Evolutionary conservation across 2,888 invertebrate species (phyloP), one percentile per base, ranked within the genome.

Genomic region (Rhagium mordax): DNA sequence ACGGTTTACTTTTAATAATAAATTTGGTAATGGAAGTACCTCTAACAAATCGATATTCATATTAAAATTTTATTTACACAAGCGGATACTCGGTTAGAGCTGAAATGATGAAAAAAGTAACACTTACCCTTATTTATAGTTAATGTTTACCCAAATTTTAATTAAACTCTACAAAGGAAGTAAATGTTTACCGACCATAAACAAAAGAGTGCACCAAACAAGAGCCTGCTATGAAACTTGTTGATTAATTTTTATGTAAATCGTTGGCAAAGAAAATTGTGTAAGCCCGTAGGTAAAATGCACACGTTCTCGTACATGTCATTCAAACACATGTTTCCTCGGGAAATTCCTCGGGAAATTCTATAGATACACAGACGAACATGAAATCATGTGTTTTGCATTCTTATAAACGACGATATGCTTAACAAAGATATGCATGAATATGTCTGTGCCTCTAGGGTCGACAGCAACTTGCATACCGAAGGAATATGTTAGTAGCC

Each of bases 311-410:
- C 2, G 41, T 41, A 41, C 62, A 74, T 51, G 51, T 48, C 29
- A 41, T 65, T 49, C 21, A 65, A 49, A 71, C 59, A 66, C 18
- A 55, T 64, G 64, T 65, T 49, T 59, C 49, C 49, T 65, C 13
- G 59, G 16, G 20, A 29, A 49, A 59, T 51, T 33, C 59, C 3
- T 64, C 10, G 64, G 21, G 20, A 24, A 57, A 57, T 59, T 49
- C 57, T 5, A 51, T 10, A 51, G 59, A 66, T 41, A 71, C 70
- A 55, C 55, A 48, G 33, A 53, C 16, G 6, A 51, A 41, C 60
- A 59, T 65, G 57, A 59, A 65, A 33, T 16, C 55, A 62, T 71
- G 71, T 71, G 5, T 66, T 71, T 61, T 59, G 53, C 60, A 71
- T 71, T 60, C 71, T 33, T 41, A n/a, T 62, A 48, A 62, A 48